Base-by-base conservation (phyloP, 2,113 vertebrate genomes). In the Eolophus roseicapilla region DNA sequence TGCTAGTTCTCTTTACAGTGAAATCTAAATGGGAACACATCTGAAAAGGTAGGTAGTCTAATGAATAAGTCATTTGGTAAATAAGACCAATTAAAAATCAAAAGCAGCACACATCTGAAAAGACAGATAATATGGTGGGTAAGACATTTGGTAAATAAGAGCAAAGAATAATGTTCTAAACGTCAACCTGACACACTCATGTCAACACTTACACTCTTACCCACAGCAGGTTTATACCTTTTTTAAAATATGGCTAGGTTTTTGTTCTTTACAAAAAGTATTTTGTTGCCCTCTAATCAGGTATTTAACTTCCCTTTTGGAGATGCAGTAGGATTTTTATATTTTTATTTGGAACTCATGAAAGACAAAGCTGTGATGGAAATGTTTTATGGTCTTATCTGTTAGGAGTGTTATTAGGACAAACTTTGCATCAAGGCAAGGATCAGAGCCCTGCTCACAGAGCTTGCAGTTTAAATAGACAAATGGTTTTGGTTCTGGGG, bases 31-130 rank as follows among this genome's bases (percentile, higher is more conserved):
- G 13, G 87, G 77, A 92, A 81, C 74, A 89, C 82, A 96, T 96
- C 97, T 98, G 97, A 98, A 95, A 97, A 91, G 33, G 81, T 79
- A 98, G 98, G 98, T 98, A 98, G 96, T 82, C 95, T 95, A 96
- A 97, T 95, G 94, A 97, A 78, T 97, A 98, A 98, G 97, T 96
- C 96, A 97, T 97, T 98, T 97, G 96, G 97, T 97, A 98, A 98
- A 98, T 98, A 98, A 96, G 87, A 96, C 65, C 96, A 97, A 97
- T 97, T 98, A 97, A 97, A 97, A 97, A 96, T 94, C 79, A 95
- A 98, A 97, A 96, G 62, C 81, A 83, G 92, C 73, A 90, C 97
- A 97, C 97, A 97, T 96, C 96, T 98, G 97, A 97, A 94, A 98
- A 97, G 95, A 92, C 96, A 97, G 97, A 98, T 98, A 98, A 97